phyloP scores from a whole-genome alignment of 2,888 invertebrate species.

The Metalampra italica region DNA sequence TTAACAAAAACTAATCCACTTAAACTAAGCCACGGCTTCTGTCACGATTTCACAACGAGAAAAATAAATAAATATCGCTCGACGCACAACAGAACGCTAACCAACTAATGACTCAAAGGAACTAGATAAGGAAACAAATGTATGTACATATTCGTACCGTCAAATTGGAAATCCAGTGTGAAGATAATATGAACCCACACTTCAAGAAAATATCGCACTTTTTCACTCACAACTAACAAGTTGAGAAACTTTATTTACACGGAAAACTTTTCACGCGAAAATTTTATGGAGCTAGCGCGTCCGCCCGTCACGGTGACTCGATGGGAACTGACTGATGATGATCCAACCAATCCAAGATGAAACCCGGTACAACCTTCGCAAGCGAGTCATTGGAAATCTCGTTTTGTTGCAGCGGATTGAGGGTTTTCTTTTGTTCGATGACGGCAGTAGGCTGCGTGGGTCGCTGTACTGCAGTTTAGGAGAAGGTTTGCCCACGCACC shows the following conservation, averaged over 20 bases:
- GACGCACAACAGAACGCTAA: too few species aligned
- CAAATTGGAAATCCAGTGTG: constrained; percentile 63
- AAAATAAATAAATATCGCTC: constrained; percentile 5
- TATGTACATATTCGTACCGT: constrained; percentile 47
- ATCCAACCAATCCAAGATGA: constrained; percentile 22
- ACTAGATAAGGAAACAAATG: constrained; percentile 1
- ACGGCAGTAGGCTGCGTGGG: constrained; percentile 14
- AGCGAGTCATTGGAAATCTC: constrained; percentile 28
- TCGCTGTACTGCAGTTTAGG: constrained; percentile 27
- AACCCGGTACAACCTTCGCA: constrained; percentile 32
- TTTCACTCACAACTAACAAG: constrained; percentile 32
- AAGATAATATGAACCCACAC: constrained; percentile 21
- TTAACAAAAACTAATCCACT: not conserved
- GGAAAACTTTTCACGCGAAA: constrained; percentile 21
- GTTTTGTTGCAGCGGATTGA: constrained; percentile 27
- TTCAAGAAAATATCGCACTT: constrained; percentile 16
- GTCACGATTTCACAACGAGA: constrained; percentile 1
- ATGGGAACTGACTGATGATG: constrained; percentile 61
- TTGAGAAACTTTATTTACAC: constrained; percentile 42
- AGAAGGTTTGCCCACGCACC: constrained; percentile 17
- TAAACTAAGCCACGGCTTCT: not conserved
- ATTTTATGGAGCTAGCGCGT: constrained; percentile 26
- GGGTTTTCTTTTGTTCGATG: constrained; percentile 24
- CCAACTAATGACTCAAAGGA: constrained; percentile 8
- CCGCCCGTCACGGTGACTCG: constrained; percentile 28